Evolutionary conservation across 2,113 vertebrate species (phyloP), one percentile per base, ranked within the genome.

Genomic region (Oreochromis aureus): DNA sequence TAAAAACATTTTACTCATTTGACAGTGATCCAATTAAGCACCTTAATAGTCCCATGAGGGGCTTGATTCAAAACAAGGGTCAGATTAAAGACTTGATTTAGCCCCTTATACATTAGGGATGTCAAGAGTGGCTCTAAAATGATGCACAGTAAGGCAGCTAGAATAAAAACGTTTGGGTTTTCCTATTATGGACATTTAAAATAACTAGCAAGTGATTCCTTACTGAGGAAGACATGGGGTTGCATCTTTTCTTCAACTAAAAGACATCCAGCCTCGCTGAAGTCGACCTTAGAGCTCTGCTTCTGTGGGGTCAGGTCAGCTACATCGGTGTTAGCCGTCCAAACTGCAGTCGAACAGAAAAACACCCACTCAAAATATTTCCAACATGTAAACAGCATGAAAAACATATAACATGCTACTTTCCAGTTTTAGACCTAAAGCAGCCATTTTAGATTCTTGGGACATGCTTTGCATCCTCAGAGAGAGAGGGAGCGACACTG

Each of bases 381-480:
- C 1, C 55, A 85, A 84, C 63, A 63, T 80, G 10, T 39, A 30
- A 84, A 66, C 53, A 44, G 24, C 78, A 48, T 22, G 11, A 56
- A 41, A 55, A 66, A 51, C 11, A 34, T 15, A 39, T 24, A 19
- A 16, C 34, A 2, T 36, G 24, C 53, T 66, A 58, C 15, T 54
- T 54, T 69, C 63, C 13, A 15, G 80, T 27, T 69, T 58, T 56
- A 39, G 46, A 84, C 22, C 36, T 44, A 44, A 56, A 89, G 91
- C 80, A 54, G 82, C 83, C 84, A 87, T 91, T 92, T 92, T 89
- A 54, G 71, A 87, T 86, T 89, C 53, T 85, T 71, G 59, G 56
- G 89, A 89, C 61, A 81, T 54, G 78, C 82, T 82, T 69, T 80
- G 82, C 24, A 82, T 80, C 88, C 53, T 83, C 73, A 15, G 41